Evolutionary conservation across 2,888 invertebrate genomes (phyloP), one percentile per base, ranked within the genome.

Genomic region (Andrena dorsata): DNA sequence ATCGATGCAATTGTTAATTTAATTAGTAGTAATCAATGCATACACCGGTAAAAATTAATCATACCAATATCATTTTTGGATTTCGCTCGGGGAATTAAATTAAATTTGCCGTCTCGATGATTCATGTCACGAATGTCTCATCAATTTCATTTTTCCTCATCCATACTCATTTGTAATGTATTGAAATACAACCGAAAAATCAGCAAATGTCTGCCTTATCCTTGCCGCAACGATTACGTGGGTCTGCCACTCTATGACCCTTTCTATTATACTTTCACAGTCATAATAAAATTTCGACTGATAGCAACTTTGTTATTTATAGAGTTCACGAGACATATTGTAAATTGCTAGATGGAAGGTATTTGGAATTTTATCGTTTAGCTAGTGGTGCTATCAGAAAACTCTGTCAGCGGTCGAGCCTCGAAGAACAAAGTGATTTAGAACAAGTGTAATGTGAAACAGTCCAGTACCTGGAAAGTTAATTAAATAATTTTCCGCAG

Each of bases 1-100:
- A 49, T 60, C 23, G 20, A 61, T 26, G 63, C 32, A 64, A 60
- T 73, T 66, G 51, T 77, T 65, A 65, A 77, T 73, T 73, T 49
- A 49, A 77, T 77, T 77, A 41, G 23, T 56, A 60, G 28, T 61
- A 65, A 77, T 77, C 60, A 77, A 66, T 73, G 60, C 30, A 51
- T 58, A 23, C 35, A 35, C 26, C 28, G 23, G 64, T 66, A 66
- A 73, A 77, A 73, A 73, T 73, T 66, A 65, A 69, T 73, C 41
- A 47, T 49, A 23, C 64, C 8, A 56, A 47, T 56, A 53, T 65
- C 32, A 76, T 76, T 76, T 71, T 63, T 71, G 56, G 53, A 58
- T 64, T 76, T 47, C 56, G 53, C 63, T 47, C n/a, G 30, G 60
- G 35, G 58, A 72, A 71, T 76, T 76, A 71, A 71, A 71, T 76